Base-by-base conservation (phyloP, 2,113 vertebrate genomes). In the Acrocephalus kingi region DNA sequence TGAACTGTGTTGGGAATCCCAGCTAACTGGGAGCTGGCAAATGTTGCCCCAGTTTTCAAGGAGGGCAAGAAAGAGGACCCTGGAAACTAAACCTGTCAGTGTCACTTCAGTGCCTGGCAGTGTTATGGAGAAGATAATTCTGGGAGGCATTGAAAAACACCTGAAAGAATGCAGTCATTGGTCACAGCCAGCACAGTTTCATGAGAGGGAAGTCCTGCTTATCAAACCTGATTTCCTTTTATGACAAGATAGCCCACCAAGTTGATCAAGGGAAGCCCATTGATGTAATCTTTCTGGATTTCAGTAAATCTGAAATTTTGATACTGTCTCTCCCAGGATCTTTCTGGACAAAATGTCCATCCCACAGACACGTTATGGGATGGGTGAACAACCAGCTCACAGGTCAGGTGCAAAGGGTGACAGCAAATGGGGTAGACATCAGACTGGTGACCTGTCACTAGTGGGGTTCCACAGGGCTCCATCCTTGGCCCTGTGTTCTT, bases 201-300 rank as follows among this genome's bases (percentile, higher is more conserved):
- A 52, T 7, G 54, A 52, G 11, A 59, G 17, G 45, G 9, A 27
- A 52, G 33, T 37, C 22, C 46, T 86, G 54, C 54, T 68, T 30
- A 61, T 28, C 73, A 52, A 46, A 87, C 15, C 33, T 52, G 46
- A 31, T 10, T 52, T 61, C 73, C 14, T 45, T 69, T 28, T 10
- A 19, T 18, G 39, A 52, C 63, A 68, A 61, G 46, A 6, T 4
- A 69, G 30, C 33, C 22, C 54, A 61, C 39, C 46, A 77, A 33
- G 46, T 0, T 4, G 27, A 37, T 33, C 54, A 52, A 61, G 18
- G 15, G 27, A 77, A 87, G 11, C 33, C 33, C 0, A 0, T 1
- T 33, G 22, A 61, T 37, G 18, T 37, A 37, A 52, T 68, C 37
- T 52, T 61, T 45, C 55, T 69, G 46, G 33, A 69, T 68, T 69